Base-by-base conservation (phyloP, 2,797 vertebrate genomes). In the Rhodeus uyekii region DNA sequence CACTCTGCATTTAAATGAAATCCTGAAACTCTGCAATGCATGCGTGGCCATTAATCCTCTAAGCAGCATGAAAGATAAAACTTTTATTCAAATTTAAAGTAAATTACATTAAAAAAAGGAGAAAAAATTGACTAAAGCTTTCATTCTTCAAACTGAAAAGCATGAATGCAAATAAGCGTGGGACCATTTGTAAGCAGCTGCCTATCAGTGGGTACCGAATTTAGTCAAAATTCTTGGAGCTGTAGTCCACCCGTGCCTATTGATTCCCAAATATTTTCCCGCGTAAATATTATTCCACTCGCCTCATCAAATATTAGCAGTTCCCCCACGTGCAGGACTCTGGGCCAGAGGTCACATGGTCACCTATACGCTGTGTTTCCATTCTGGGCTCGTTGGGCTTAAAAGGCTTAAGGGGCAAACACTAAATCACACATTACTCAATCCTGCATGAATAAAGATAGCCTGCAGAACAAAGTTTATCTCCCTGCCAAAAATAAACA, bases 361-460 rank as follows among this genome's bases (percentile, higher is more conserved):
- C 75, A 53, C 39, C 53, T n/a, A 48, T 55, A 83, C 7, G 13
- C 67, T 29, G n/a, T 32, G 42, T 61, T 71, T 78, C 36, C 39
- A 46, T 68, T 77, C 18, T 27, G 12, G 38, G n/a, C 38, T 34
- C 2, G 1, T 29, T 60, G 69, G 36, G 68, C 7, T 72, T 60
- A 1, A 73, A 82, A 34, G 78, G 53, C 39, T 72, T 38, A 53
- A 50, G 69, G 16, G 44, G 16, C 44, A 74, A 65, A 64, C 44
- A 74, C 16, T 53, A 74, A 74, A 81, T 74, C 44, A 65, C 44
- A 64, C 58, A 74, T 63, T 27, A 64, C 34, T 48, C 42, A 73
- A 36, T 42, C 6, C 55, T 19, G 9, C 22, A 73, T 50, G 42
- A 81, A 22, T 63, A 63, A 60, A 69, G 38, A 80, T 27, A 74